Percentiles rank a stretch among this genome's conserved stretches.
Evolutionary conservation across 2,888 invertebrate genomes (phyloP).

Genomic region (Apotomis turbidana): DNA sequence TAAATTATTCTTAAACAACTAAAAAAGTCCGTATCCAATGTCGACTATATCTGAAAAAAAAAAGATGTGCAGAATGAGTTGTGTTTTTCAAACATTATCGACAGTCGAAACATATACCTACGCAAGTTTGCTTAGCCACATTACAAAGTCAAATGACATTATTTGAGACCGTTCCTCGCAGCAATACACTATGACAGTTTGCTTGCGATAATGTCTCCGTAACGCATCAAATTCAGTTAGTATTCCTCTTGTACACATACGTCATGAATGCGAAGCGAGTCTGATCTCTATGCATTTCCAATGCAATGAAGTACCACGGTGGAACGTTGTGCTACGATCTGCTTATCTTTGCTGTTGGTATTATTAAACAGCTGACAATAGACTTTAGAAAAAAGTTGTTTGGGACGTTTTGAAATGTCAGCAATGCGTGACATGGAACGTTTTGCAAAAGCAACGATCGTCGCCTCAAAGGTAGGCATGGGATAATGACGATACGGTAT

Average conservation of each 20-base stretch:
- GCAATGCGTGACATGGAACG: neutral
- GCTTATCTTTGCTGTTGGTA: conserved; percentile 11
- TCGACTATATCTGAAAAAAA: too few relatives aligned
- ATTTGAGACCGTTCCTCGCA: too few relatives aligned
- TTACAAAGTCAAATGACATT: too few relatives aligned
- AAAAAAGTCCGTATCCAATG: too few relatives aligned
- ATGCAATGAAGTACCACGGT: conserved; percentile 34
- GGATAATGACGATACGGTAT: conserved; percentile 17
- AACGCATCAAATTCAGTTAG: conserved; percentile 22
- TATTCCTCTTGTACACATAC: conserved; percentile 25
- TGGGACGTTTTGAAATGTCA: neutral
- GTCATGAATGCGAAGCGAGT: conserved; percentile 31
- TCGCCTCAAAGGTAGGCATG: conserved; percentile 29
- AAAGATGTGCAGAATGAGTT: too few relatives aligned
- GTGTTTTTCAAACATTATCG: too few relatives aligned
- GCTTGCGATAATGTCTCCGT: neutral
- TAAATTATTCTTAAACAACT: too few relatives aligned
- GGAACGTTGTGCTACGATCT: conserved; percentile 28
- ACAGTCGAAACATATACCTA: too few relatives aligned
- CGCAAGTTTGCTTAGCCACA: too few relatives aligned
- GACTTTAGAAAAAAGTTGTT: neutral
- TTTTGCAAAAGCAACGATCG: neutral
- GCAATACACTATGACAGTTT: neutral
- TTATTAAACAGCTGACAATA: neutral
- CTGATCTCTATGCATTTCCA: conserved; percentile 39